Conservation (phyloP, 1,140 invertebrate genomes). For the Pogonomyrmex californicus region DNA sequence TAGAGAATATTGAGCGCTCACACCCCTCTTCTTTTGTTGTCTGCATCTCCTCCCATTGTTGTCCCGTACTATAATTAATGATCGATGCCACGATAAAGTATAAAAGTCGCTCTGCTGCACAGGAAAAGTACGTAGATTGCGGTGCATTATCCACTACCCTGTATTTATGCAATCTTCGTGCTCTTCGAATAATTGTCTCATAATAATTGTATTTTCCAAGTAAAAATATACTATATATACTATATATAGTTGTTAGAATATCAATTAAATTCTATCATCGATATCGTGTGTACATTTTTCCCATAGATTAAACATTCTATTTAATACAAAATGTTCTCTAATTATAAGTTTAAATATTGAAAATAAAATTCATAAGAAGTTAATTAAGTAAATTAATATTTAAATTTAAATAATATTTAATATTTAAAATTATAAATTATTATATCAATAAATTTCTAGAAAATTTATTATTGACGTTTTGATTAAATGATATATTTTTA, state of each 20-base stretch:
- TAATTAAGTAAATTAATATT: not conserved
- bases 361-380: not conserved
- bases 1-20: constrained; percentile 40
- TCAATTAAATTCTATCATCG: not conserved
- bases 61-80: constrained; percentile 54
- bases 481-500: not conserved
- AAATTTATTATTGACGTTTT: not conserved
- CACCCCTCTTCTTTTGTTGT: constrained; percentile 36
- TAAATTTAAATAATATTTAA: not conserved
- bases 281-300: not conserved
- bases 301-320: not conserved
- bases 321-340: not conserved
- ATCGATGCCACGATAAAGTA: constrained; percentile 48
- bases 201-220: constrained; percentile 51
- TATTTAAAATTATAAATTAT: not conserved
- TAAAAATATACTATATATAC: not conserved
- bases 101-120: constrained; percentile 45
- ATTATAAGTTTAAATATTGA: not conserved
- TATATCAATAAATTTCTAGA: not conserved
- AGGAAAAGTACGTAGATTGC: constrained; percentile 49
- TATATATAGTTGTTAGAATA: not conserved
- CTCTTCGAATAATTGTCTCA: constrained; percentile 35
- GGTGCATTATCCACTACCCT: constrained; percentile 52
- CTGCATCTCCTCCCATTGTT: constrained; percentile 51
- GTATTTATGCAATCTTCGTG: constrained; percentile 51